Conservation (phyloP, 2,797 vertebrate genomes). For the Ctenopoma multispine region DNA sequence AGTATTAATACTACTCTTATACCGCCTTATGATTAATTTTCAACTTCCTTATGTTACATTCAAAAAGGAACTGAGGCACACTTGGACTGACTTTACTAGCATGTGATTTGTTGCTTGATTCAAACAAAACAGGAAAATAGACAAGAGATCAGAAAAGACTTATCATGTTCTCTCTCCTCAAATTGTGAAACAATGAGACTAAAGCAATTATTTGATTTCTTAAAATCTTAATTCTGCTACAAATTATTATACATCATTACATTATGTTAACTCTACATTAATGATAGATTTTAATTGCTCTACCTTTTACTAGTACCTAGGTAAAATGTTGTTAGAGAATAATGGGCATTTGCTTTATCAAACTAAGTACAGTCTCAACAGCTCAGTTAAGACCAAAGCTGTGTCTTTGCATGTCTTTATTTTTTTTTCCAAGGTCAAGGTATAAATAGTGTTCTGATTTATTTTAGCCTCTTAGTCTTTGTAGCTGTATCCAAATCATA, state of each 20-base stretch:
- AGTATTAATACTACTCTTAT: background rate
- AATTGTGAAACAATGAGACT: background rate
- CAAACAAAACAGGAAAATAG: background rate
- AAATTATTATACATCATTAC: too few species aligned
- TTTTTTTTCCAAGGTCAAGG: slow-evolving; percentile 7
- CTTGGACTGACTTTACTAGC: background rate
- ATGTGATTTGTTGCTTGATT: background rate
- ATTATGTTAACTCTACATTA: background rate
- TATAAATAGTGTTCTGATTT: slow-evolving; percentile 15
- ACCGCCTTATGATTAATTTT: slow-evolving; percentile 2
- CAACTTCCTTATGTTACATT: background rate
- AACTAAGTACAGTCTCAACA: background rate
- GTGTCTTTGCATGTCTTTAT: background rate
- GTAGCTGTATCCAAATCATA: slow-evolving; percentile 19
- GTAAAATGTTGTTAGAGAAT: background rate
- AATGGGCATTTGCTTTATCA: background rate
- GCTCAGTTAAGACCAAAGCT: slow-evolving; percentile 6
- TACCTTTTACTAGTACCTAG: background rate
- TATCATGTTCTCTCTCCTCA: too few species aligned
- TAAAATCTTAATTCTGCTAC: background rate
- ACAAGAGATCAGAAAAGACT: background rate
- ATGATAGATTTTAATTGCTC: background rate
- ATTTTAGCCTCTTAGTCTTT: slow-evolving; percentile 21
- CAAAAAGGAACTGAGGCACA: background rate
- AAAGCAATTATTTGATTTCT: background rate